Percentiles rank a stretch among this genome's conserved stretches.
Evolutionary conservation across 2,797 vertebrate species (phyloP).

Genomic region (Coranthus polyacanthus): DNA sequence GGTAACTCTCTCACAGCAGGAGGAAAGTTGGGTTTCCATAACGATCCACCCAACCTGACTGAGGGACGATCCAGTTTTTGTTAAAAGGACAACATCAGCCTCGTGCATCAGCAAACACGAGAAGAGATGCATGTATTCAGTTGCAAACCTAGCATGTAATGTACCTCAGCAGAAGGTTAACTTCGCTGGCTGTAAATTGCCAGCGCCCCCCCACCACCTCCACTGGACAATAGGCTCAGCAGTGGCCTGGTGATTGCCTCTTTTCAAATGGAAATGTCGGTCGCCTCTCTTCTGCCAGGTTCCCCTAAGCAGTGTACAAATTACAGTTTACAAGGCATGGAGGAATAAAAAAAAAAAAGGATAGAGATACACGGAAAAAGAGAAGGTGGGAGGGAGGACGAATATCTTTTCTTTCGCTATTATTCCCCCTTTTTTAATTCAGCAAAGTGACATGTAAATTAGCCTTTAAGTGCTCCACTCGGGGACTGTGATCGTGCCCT

Average conservation of each 20-base stretch:
- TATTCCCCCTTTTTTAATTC: constrained; percentile 88
- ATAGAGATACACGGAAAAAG: constrained; percentile 45
- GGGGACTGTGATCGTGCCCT: constrained; percentile 95
- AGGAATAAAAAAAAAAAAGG: constrained; percentile 78
- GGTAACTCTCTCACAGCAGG: constrained; percentile 2
- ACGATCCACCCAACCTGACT: constrained; percentile 1
- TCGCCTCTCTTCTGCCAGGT: constrained; percentile 91
- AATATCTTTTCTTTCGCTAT: constrained; percentile 88
- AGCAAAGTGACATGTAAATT: constrained; percentile 99
- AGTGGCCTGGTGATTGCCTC: constrained; percentile 98
- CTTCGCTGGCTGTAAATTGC: constrained; percentile 73
- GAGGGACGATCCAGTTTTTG: constrained; percentile 1
- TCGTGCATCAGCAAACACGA: constrained; percentile 56
- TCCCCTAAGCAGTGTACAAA: constrained; percentile 95
- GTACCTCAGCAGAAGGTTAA: constrained; percentile 78
- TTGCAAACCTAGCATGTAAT: constrained; percentile 49
- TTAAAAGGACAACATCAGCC: constrained; percentile 13
- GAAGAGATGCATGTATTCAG: constrained; percentile 31
- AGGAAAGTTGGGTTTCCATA: background rate
- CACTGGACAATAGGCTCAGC: constrained; percentile 98
- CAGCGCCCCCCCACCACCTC: constrained; percentile 54
- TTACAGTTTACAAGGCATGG: constrained; percentile 98
- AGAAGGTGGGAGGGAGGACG: constrained; percentile 66
- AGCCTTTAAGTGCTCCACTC: constrained; percentile 98
- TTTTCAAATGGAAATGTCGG: constrained; percentile 99